These are phyloP conservation scores for Porites lobata DNA, from an alignment of 92 coral and sea anemone species.

Conservation along the genomic window DNA sequence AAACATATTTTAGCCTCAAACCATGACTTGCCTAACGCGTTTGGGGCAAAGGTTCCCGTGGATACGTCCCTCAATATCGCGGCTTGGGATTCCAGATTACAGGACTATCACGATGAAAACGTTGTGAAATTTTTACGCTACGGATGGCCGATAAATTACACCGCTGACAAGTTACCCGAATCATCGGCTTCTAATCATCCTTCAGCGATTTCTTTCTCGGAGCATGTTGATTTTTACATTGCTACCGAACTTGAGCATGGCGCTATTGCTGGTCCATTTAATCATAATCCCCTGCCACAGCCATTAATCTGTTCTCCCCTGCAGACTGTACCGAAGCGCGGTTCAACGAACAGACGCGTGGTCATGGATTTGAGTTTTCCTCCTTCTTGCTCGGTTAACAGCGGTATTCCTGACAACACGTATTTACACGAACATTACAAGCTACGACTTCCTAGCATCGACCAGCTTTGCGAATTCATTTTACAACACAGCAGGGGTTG, in stretches of 20 bases:
- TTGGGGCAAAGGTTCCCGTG: constrained; percentile 33
- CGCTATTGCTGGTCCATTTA: constrained; percentile 47
- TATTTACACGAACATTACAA: constrained; percentile 10
- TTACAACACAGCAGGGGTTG: constrained; percentile 38
- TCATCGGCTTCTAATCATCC: constrained; percentile 15
- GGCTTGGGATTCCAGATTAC: constrained; percentile 1
- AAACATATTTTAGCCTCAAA: constrained; percentile 32
- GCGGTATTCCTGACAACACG: constrained; percentile 11
- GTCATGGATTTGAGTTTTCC: constrained; percentile 54
- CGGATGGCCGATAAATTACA: constrained; percentile 37
- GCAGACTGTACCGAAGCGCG: constrained; percentile 38
- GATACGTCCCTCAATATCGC: constrained; percentile 13
- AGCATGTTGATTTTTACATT: constrained; percentile 30
- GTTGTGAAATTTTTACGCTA: constrained; percentile 5
- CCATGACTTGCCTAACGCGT: constrained; percentile 21
- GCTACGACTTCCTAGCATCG: not conserved
- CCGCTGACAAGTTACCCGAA: not conserved
- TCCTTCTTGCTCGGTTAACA: constrained; percentile 10
- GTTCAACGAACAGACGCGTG: constrained; percentile 33
- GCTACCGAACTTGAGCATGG: constrained; percentile 21
- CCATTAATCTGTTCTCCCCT: too few relatives aligned
- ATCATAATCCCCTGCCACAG: too few relatives aligned
- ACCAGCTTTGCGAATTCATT: not conserved
- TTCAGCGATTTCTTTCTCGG: constrained; percentile 27
- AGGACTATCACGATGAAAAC: constrained; percentile 8